phyloP scores from a whole-genome alignment of 64 coral and sea anemone genomes.

The Dendronephthya gigantea region DNA sequence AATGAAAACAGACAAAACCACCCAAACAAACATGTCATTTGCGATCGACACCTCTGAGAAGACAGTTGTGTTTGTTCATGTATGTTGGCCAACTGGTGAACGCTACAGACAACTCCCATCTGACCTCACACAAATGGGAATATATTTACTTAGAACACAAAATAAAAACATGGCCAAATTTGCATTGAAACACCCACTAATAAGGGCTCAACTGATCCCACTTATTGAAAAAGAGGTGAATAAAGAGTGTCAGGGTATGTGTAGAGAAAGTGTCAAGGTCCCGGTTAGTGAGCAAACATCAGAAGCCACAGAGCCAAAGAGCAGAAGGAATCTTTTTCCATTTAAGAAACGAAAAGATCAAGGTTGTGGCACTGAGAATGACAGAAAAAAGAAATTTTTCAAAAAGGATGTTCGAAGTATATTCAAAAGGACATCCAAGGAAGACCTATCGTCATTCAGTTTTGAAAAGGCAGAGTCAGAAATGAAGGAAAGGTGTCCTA shows the following conservation, averaged over 20 bases:
- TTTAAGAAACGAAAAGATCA: neutral
- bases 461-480: neutral
- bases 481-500: neutral
- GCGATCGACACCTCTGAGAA: neutral
- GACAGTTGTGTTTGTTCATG: neutral
- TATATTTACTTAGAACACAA: neutral
- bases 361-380: neutral
- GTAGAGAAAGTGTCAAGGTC: neutral
- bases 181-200: constrained; percentile 12
- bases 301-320: neutral
- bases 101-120: neutral
- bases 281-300: neutral
- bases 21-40: neutral
- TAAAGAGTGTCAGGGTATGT: constrained; percentile 4
- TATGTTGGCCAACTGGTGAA: neutral
- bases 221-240: neutral
- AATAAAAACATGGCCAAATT: constrained; percentile 1
- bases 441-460: neutral
- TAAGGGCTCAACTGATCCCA: neutral
- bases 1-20: neutral
- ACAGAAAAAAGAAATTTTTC: neutral
- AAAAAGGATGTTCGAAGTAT: neutral
- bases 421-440: constrained; percentile 9
- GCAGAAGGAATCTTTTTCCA: neutral
- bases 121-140: neutral